These are phyloP conservation scores for Lasioglossum calceatum DNA, from an alignment of 2,888 invertebrate species.

Conservation along the genomic window DNA sequence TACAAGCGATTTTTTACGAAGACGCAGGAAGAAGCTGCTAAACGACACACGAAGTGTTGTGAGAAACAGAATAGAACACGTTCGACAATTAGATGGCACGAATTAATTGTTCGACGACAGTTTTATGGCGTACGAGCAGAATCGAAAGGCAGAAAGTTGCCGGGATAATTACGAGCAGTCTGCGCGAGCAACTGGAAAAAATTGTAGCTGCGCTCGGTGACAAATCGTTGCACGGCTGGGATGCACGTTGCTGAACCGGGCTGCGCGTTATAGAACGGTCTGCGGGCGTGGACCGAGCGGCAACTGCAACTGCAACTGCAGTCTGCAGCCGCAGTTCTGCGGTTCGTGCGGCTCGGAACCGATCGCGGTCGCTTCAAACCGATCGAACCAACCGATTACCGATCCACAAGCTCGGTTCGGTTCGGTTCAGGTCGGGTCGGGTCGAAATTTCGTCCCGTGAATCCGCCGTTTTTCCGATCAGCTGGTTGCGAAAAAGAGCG, in stretches of 20 bases:
- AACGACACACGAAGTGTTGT: neutral
- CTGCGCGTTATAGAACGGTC: slow-evolving; percentile 18
- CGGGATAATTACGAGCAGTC: neutral
- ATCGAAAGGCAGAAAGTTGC: neutral
- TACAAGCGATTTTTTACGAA: too few species aligned
- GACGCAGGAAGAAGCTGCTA: too few species aligned
- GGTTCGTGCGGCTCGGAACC: slow-evolving; percentile 45
- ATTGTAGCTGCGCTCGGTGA: slow-evolving; percentile 10
- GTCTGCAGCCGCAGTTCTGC: slow-evolving; percentile 44
- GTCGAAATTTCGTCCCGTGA: neutral
- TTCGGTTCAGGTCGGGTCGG: neutral
- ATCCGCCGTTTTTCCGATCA: neutral
- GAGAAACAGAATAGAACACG: neutral
- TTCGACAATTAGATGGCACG: neutral
- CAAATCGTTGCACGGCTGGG: slow-evolving; percentile 38
- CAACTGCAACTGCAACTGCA: slow-evolving; percentile 24
- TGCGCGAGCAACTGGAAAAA: slow-evolving; percentile 30
- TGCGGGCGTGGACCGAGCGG: slow-evolving; percentile 27
- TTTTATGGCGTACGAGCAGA: neutral
- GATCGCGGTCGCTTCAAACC: slow-evolving; percentile 27
- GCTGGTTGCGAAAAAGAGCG: neutral
- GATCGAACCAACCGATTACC: slow-evolving; percentile 37
- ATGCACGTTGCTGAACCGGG: slow-evolving; percentile 19
- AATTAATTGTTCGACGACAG: neutral
- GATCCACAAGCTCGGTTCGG: neutral